phyloP scores from a whole-genome alignment of 1,140 invertebrate genomes.

The Camponotus pennsylvanicus region DNA sequence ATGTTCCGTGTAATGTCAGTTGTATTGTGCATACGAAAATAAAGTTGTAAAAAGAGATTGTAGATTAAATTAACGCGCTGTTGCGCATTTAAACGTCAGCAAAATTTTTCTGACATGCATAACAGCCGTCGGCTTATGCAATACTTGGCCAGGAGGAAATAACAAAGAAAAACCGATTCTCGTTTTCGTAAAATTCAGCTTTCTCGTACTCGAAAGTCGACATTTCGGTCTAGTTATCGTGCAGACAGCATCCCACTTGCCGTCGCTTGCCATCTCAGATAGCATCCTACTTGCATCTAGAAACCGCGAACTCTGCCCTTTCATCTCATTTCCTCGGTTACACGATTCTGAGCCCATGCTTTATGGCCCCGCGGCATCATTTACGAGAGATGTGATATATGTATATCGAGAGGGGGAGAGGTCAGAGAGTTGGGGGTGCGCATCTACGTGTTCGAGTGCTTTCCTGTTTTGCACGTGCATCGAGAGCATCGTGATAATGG shows the following conservation, averaged over 20 bases:
- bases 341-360: slow-evolving; percentile 37
- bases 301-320: slow-evolving; percentile 65
- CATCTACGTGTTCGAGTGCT: slow-evolving; percentile 37
- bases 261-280: not conserved
- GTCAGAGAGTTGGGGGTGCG: not conserved
- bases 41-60: slow-evolving; percentile 5
- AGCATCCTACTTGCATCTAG: not conserved
- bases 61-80: not conserved
- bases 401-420: not conserved
- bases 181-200: not conserved
- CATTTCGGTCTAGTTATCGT: slow-evolving; percentile 48
- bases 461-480: slow-evolving; percentile 32
- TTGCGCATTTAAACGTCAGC: not conserved
- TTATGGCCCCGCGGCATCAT: slow-evolving; percentile 42
- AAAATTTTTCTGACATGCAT: not conserved
- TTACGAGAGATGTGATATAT: slow-evolving; percentile 26
- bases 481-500: slow-evolving; percentile 21
- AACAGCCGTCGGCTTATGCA: not conserved
- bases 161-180: not conserved
- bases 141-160: slow-evolving; percentile 1
- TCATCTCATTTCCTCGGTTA: slow-evolving; percentile 23
- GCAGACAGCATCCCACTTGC: not conserved
- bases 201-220: not conserved
- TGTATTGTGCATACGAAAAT: not conserved
- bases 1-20: not conserved